Evolutionary conservation across 2,888 invertebrate genomes (phyloP), one percentile per base, ranked within the genome.

Genomic region (Seira sanloemensis): DNA sequence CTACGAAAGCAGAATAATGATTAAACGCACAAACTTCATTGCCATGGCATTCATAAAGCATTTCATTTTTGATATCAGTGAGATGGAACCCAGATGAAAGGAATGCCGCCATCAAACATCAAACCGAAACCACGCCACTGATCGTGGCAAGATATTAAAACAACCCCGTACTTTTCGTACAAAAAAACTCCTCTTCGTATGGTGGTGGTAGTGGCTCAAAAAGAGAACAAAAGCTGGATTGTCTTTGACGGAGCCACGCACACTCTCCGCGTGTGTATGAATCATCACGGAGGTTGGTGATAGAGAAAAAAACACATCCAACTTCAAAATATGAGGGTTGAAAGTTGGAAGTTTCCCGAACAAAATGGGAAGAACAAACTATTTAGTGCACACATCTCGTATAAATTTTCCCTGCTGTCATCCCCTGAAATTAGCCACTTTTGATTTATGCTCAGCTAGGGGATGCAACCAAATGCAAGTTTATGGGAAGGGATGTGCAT

Each of bases 401-500:
- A 37, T 37, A 37, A 7, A 50, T 58, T 62, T 18, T 25, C 26
- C 4, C 75, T 81, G 75, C 75, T 81, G 75, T 81, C 75, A 75
- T 81, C 65, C 25, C 69, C 75, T 75, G 69, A 69, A 81, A 81
- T 81, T 81, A 81, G 69, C 81, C 81, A 37, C 74, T 26, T 81
- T 75, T 81, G 81, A 81, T 75, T 81, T 81, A 81, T 81, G 75
- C 62, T n/a, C n/a, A n/a, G n/a, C n/a, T n/a, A n/a, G n/a, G n/a
- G 5, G 12, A 37, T 37, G 37, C 37, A 37, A 37, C 37, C 37
- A 37, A 37, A 37, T 37, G 37, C 4, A 37, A 7, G 37, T 37
- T 7, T 4, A 4, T 37, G 37, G 37, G 37, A 37, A 37, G 37
- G 5, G 5, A 4, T 37, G 37, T 4, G 37, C 4, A 37, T 7